Percentiles rank a stretch among this genome's conserved stretches.
phyloP scores from a whole-genome alignment of 1,140 invertebrate species.

The Helicoverpa zea region DNA sequence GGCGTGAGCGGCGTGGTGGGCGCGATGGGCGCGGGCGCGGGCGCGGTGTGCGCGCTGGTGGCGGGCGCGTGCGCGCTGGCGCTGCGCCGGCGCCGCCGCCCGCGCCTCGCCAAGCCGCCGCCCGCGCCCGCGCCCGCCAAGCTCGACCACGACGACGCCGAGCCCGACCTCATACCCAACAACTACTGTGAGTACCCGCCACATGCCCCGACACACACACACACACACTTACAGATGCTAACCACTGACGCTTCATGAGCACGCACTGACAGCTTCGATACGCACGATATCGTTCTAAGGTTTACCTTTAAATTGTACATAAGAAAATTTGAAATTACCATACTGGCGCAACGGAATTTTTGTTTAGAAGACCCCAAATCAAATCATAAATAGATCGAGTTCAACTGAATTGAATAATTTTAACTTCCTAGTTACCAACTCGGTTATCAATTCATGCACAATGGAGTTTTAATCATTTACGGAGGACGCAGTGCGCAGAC shows the following conservation, averaged over 20 bases:
- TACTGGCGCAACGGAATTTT: too few relatives aligned
- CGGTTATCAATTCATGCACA: too few relatives aligned
- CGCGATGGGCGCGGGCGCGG: conserved; percentile 69
- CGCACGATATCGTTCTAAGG: neutral
- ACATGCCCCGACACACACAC: neutral
- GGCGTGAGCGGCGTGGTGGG: conserved; percentile 71
- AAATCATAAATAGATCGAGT: too few relatives aligned
- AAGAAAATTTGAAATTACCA: too few relatives aligned
- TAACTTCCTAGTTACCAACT: too few relatives aligned
- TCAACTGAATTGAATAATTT: too few relatives aligned
- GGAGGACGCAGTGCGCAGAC: too few relatives aligned
- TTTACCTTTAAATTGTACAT: too few relatives aligned
- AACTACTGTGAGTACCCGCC: conserved; percentile 65
- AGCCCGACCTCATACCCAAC: conserved; percentile 74
- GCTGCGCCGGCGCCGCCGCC: conserved; percentile 64
- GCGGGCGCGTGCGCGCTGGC: conserved; percentile 67
- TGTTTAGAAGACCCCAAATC: too few relatives aligned
- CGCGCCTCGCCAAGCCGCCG: conserved; percentile 64
- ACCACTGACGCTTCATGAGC: neutral
- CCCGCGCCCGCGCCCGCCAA: conserved; percentile 61
- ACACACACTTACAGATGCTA: neutral
- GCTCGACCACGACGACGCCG: conserved; percentile 74
- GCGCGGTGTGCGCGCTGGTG: conserved; percentile 66
- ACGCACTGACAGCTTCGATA: neutral
- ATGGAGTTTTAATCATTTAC: too few relatives aligned